A percentile compares a stretch with the other conserved stretches of the same genome.
Conservation (phyloP, 2,113 vertebrate genomes). For the Hylia prasina region DNA sequence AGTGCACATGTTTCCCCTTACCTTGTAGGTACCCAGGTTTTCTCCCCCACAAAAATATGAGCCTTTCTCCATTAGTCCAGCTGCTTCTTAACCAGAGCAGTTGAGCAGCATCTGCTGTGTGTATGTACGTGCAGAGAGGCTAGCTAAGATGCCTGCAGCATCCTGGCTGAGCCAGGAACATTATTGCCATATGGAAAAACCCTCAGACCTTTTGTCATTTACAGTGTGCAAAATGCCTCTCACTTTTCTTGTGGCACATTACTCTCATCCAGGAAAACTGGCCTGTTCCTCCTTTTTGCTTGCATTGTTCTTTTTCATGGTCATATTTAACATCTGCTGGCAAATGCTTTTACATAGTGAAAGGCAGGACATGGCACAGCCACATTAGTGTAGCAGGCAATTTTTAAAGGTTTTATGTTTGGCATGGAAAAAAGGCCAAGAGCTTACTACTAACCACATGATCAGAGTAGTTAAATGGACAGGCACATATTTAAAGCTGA, state of each 20-base stretch:
- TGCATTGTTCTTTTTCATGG: background rate
- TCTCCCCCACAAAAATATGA: background rate
- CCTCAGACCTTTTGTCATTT: background rate
- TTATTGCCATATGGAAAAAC: background rate
- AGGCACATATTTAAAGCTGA: slow-evolving; percentile 74
- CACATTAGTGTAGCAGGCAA: background rate
- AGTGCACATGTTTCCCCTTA: background rate
- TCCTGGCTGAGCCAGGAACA: background rate
- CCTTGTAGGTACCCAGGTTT: background rate
- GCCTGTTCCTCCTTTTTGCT: background rate
- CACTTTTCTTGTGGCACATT: background rate
- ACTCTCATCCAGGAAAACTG: background rate
- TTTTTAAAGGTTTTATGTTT: slow-evolving; percentile 50
- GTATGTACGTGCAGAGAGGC: background rate
- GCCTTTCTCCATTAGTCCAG: background rate
- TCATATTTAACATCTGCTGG: background rate
- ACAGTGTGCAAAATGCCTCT: background rate
- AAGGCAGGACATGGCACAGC: background rate
- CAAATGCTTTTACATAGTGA: slow-evolving; percentile 41
- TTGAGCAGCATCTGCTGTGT: background rate
- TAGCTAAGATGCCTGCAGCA: background rate
- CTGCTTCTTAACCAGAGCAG: background rate
- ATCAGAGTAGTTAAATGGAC: slow-evolving; percentile 66
- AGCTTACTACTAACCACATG: slow-evolving; percentile 51
- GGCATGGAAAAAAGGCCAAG: background rate